These are phyloP conservation scores for Philaenus spumarius DNA, from an alignment of 1,140 invertebrate species.

Conservation along the genomic window DNA sequence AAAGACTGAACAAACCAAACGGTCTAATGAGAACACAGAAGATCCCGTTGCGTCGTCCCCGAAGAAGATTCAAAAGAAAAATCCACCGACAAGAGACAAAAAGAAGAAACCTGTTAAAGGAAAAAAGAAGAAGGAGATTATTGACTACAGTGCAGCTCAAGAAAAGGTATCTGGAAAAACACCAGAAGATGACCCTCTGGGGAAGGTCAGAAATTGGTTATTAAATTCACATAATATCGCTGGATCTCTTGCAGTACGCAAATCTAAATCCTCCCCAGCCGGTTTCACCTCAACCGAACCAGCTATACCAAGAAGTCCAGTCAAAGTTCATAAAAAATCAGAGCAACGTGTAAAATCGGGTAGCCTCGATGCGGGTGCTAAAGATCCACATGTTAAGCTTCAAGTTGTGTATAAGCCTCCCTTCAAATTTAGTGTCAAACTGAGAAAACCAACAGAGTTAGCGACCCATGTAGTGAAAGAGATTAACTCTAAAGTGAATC, in stretches of 20 bases:
- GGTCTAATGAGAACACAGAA: neutral
- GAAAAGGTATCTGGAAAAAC: constrained; percentile 34
- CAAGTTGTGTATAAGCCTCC: constrained; percentile 81
- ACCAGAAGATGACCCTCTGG: constrained; percentile 59
- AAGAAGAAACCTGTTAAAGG: constrained; percentile 18
- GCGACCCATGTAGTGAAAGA: constrained; percentile 29
- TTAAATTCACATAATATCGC: constrained; percentile 54
- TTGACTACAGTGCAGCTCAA: constrained; percentile 60
- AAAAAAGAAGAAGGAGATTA: constrained; percentile 57
- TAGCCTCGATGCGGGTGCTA: neutral
- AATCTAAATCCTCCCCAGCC: constrained; percentile 64
- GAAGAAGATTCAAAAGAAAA: constrained; percentile 16
- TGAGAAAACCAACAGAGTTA: constrained; percentile 43
- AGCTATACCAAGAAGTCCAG: constrained; percentile 5
- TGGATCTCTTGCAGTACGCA: constrained; percentile 40
- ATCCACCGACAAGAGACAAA: constrained; percentile 7
- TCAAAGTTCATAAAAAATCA: neutral
- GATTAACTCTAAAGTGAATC: constrained; percentile 24
- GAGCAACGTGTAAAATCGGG: constrained; percentile 9
- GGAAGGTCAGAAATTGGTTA: constrained; percentile 79
- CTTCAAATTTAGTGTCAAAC: constrained; percentile 73
- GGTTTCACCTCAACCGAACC: constrained; percentile 39
- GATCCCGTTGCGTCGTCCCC: constrained; percentile 4
- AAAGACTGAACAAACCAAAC: constrained; percentile 14
- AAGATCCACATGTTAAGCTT: constrained; percentile 53